Evolutionary conservation across 2,113 vertebrate genomes (phyloP), one percentile per base, ranked within the genome.

Genomic region (Microtus montanus): DNA sequence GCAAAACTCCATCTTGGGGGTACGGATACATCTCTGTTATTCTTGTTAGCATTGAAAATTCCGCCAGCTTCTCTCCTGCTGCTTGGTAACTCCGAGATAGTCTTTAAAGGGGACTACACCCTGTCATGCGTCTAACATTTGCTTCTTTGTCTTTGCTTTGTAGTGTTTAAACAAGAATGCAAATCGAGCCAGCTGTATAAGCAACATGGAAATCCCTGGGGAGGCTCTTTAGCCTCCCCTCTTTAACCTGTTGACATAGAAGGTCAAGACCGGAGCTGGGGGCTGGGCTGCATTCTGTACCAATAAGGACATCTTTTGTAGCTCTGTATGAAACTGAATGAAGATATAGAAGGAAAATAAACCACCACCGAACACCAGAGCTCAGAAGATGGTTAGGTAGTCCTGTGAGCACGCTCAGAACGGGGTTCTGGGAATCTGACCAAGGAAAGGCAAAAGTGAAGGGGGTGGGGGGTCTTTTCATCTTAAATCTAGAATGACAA

Each of bases 111-210:
- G 91, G 84, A 94, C 95, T 35, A 49, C 80, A 30, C 47, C 94
- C 90, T 87, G 77, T 71, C 83, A 15, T 87, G 85, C 68, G 87
- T 83, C 73, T 96, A 54, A 96, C 90, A 95, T 90, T 93, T 95
- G 90, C 26, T 38, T 73, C 91, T 94, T 66, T 64, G 87, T 94
- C 92, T 97, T 89, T 89, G 63, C 66, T 97, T 84, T 90, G 73
- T 61, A 73, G 22, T 85, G 89, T 93, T 98, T 96, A 96, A 97
- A 97, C 0, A 1, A 96, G 83, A 97, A 97, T 86, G 92, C 80
- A 96, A 97, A 97, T 64, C 89, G 64, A 97, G 83, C 73, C 97
- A 97, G 94, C 87, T 91, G 26, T 74, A 35, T 30, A 97, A 97
- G 95, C 82, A 97, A 75, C 41, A 85, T 20, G 30, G 92, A 92